phyloP scores from a whole-genome alignment of 2,113 vertebrate species.

The Capreolus pygargus region DNA sequence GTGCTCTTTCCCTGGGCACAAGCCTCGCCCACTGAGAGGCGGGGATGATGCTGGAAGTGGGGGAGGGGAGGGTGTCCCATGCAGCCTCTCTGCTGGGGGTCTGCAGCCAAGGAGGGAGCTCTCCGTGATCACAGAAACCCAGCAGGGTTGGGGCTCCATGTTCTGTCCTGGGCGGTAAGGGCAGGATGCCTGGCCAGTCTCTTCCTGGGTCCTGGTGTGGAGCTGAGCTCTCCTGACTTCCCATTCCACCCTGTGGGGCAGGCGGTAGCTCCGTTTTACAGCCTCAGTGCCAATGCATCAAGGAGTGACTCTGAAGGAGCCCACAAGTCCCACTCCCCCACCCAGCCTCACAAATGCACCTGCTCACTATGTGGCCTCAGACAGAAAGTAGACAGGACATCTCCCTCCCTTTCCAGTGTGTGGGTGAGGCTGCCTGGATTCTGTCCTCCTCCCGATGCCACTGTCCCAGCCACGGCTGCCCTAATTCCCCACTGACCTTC shows the following conservation, averaged over 20 bases:
- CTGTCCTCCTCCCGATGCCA: fast-evolving
- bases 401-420: not conserved
- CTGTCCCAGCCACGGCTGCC: fast-evolving
- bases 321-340: not conserved
- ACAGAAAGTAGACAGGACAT: not conserved
- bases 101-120: fast-evolving
- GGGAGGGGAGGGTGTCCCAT: too few relatives aligned
- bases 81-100: fast-evolving
- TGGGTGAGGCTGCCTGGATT: not conserved
- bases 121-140: fast-evolving
- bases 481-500: not conserved
- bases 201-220: not conserved
- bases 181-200: fast-evolving
- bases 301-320: not conserved
- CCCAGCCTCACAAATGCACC: not conserved
- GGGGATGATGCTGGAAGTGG: fast-evolving
- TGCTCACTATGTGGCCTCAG: not conserved
- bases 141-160: fast-evolving
- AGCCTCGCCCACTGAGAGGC: fast-evolving
- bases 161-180: not conserved
- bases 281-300: fast-evolving
- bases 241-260: fast-evolving
- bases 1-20: too few relatives aligned
- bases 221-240: fast-evolving
- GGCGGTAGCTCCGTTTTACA: fast-evolving